Base-by-base conservation (phyloP, 35 echinoderm and acorn worm genomes). In the Ophiothrix spiculata region DNA sequence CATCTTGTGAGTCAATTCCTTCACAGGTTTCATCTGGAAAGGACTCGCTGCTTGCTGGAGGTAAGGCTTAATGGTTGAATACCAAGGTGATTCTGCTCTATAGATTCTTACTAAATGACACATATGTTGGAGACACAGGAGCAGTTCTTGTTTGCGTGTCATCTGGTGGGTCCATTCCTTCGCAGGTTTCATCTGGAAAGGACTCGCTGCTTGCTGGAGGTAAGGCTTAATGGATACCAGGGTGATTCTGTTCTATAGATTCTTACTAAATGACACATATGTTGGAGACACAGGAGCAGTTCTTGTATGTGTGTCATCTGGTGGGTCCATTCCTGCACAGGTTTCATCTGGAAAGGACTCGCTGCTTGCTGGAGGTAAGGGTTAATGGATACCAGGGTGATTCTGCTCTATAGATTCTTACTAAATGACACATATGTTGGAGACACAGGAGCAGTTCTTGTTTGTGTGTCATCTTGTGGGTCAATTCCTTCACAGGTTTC, bases 121-220 rank as follows among this genome's bases (percentile, higher is more conserved):
- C 95, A 91, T 25, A 31, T 94, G 37, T 91, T 98, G 37, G 88
- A 94, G 75, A 98, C 91, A 31, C 91, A 98, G 56, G 95, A 93
- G n/a, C 95, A 98, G 78, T 92, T 94, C 41, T 86, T 98, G 31
- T 94, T 94, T 86, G 92, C 91, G 17, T 98, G 91, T 80, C 89
- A 87, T 46, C 69, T 98, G 0, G 82, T 94, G 39, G 95, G 95
- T 23, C 95, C 95, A 49, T 90, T 98, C 64, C 85, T 98, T 0
- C 95, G 94, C 36, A 40, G 95, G 14, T 98, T 98, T 42, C 89
- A 98, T 91, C 88, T 94, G 39, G 95, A 98, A 40, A 94, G 95
- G 76, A 98, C 95, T 8, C 64, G 95, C 10, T 91, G 92, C 74
- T 56, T 98, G 34, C 84, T 94, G 42, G 92, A 93, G 85, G 95